These are phyloP conservation scores for Pectinophora gossypiella DNA, from an alignment of 1,140 invertebrate species.

Conservation along the genomic window DNA sequence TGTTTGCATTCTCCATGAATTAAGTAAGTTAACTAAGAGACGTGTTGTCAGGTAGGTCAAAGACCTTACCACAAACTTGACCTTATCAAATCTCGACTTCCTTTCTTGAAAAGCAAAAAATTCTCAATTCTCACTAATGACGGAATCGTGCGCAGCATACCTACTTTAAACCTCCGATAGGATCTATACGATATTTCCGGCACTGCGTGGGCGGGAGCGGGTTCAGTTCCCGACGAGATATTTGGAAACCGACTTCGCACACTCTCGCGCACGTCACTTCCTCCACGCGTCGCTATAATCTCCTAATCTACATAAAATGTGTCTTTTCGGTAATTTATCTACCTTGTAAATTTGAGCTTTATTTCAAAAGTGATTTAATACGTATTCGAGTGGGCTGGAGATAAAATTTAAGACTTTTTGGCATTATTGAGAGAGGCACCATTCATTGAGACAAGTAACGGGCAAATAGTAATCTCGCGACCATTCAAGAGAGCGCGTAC, in stretches of 20 bases:
- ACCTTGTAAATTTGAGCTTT: conserved; percentile 24
- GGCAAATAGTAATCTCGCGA: conserved; percentile 63
- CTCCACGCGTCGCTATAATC: conserved; percentile 40
- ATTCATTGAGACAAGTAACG: conserved; percentile 70
- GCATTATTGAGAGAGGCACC: conserved; percentile 43
- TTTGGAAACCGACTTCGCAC: conserved; percentile 49
- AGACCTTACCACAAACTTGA: conserved; percentile 20
- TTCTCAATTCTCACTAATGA: conserved; percentile 61
- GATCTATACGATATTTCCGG: conserved; percentile 62
- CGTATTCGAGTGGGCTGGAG: conserved; percentile 20
- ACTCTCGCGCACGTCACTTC: conserved; percentile 48
- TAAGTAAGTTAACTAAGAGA: too few relatives aligned
- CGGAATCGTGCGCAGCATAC: conserved; percentile 57
- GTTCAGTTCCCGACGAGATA: conserved; percentile 45
- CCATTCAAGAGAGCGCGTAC: conserved; percentile 56
- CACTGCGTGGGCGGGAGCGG: conserved; percentile 52
- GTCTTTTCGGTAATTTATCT: conserved; percentile 11
- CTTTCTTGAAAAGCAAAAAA: conserved; percentile 54
- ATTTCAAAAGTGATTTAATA: conserved; percentile 14
- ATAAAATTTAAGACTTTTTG: conserved; percentile 34
- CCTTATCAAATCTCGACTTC: conserved; percentile 50
- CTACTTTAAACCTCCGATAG: conserved; percentile 47
- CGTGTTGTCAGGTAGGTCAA: too few relatives aligned
- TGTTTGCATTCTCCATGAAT: too few relatives aligned
- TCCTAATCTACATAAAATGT: conserved; percentile 33